Percentiles rank a stretch among this genome's conserved stretches.
phyloP scores from a whole-genome alignment of 2,888 invertebrate genomes.

The Apamea epomidion region DNA sequence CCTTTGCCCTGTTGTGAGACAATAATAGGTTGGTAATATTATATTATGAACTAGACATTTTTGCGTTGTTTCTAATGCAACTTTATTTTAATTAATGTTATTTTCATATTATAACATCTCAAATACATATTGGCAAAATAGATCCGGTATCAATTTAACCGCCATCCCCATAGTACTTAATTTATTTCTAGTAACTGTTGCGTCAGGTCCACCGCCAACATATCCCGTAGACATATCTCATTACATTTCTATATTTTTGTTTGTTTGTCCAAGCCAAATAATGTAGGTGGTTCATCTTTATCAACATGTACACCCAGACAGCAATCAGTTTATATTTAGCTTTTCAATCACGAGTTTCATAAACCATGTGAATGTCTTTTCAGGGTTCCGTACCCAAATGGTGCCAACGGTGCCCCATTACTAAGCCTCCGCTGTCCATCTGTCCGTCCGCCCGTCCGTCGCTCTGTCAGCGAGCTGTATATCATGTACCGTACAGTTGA shows the following conservation, averaged over 20 bases:
- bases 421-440: background rate
- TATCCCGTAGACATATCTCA: slow-evolving; percentile 32
- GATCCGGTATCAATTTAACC: background rate
- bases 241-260: slow-evolving; percentile 44
- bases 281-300: slow-evolving; percentile 32
- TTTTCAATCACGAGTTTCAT: slow-evolving; percentile 14
- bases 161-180: background rate
- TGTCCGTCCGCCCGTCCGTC: background rate
- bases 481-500: background rate
- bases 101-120: background rate
- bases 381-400: background rate
- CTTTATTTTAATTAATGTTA: background rate
- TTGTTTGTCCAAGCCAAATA: slow-evolving; percentile 47
- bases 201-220: background rate
- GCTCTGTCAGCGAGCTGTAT: background rate
- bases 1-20: too few species aligned
- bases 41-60: background rate
- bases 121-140: background rate
- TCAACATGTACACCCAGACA: slow-evolving; percentile 17
- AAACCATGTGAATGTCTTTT: background rate
- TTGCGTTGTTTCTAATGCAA: background rate
- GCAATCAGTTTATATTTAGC: slow-evolving; percentile 30
- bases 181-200: slow-evolving; percentile 31
- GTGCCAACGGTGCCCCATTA: background rate
- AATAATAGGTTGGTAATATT: background rate